phyloP scores from a whole-genome alignment of 2,113 vertebrate genomes.

The Corvus cornix region DNA sequence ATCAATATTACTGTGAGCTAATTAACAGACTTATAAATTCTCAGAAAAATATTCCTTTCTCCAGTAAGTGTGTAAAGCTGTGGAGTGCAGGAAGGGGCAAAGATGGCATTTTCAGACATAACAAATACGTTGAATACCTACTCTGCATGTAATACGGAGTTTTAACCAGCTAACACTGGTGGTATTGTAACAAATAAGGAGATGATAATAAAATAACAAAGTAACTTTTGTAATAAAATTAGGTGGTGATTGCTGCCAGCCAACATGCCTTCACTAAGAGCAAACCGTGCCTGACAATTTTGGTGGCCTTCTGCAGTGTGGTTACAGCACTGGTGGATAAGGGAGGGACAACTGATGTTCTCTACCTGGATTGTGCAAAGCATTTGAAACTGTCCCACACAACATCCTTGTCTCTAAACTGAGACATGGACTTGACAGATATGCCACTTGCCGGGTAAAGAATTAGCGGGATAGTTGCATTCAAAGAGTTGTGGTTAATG shows the following conservation, averaged over 20 bases:
- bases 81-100: not conserved
- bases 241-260: not conserved
- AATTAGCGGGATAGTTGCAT: not conserved
- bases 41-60: not conserved
- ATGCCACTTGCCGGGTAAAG: not conserved
- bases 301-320: accelerated
- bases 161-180: not conserved
- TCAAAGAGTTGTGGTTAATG: not conserved
- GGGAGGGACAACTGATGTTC: not conserved
- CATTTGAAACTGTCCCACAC: not conserved
- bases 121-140: not conserved
- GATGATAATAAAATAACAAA: not conserved
- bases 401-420: not conserved
- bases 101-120: not conserved
- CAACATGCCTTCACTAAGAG: not conserved
- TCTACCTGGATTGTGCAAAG: not conserved
- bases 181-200: not conserved
- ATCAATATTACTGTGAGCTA: slow-evolving; percentile 30
- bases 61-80: not conserved
- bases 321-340: not conserved
- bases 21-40: slow-evolving; percentile 23
- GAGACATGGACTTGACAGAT: not conserved
- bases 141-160: not conserved
- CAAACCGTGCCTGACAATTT: not conserved
- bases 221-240: not conserved